phyloP scores from a whole-genome alignment of 2,888 invertebrate species.

The Volucella inanis region DNA sequence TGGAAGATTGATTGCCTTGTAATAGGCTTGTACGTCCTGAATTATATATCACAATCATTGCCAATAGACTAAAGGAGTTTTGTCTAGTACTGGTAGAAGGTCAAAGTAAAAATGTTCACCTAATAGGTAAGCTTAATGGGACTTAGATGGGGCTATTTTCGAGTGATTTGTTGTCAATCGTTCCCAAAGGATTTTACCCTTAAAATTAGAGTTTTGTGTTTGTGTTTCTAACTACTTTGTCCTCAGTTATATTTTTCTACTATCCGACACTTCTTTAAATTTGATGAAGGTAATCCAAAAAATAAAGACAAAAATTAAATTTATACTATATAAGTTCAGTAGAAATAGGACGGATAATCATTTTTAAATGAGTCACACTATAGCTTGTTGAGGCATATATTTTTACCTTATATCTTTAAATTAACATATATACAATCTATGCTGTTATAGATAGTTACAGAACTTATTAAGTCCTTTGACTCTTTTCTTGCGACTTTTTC shows the following conservation, averaged over 20 bases:
- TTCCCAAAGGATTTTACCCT: conserved; percentile 58
- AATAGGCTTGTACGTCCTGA: conserved; percentile 74
- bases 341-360: too few relatives aligned
- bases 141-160: conserved; percentile 71
- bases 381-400: too few relatives aligned
- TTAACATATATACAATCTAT: too few relatives aligned
- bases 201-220: conserved; percentile 16
- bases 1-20: conserved; percentile 74
- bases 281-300: too few relatives aligned
- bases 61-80: conserved; percentile 14
- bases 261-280: too few relatives aligned
- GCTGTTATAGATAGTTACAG: too few relatives aligned
- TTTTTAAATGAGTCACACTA: too few relatives aligned
- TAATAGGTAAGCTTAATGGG: conserved; percentile 74
- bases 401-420: too few relatives aligned
- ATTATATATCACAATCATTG: conserved; percentile 69
- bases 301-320: too few relatives aligned
- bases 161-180: conserved; percentile 74
- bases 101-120: conserved; percentile 70
- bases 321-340: too few relatives aligned
- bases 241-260: background rate
- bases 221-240: background rate
- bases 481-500: too few relatives aligned
- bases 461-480: too few relatives aligned
- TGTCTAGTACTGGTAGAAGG: conserved; percentile 29